These are phyloP conservation scores for Apus apus DNA, from an alignment of 2,113 vertebrate species.

Conservation along the genomic window DNA sequence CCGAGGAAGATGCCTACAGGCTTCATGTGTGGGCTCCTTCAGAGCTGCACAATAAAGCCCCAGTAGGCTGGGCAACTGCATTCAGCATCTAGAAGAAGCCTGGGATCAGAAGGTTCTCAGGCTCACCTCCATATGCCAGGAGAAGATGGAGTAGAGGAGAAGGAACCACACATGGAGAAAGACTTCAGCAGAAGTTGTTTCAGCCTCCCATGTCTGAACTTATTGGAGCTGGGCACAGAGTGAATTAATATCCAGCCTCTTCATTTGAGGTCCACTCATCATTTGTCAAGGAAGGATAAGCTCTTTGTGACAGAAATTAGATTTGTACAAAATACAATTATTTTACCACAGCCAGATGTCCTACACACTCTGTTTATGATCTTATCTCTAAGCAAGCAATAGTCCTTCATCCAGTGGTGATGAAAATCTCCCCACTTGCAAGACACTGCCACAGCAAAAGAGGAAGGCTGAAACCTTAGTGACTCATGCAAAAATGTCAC, in stretches of 20 bases:
- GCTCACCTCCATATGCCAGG: not conserved
- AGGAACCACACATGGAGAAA: not conserved
- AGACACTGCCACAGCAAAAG: not conserved
- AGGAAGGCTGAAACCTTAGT: not conserved
- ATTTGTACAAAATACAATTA: fast-evolving
- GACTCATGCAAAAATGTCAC: not conserved
- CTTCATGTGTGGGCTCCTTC: not conserved
- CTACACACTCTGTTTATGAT: not conserved
- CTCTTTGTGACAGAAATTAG: not conserved
- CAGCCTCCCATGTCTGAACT: not conserved
- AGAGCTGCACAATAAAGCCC: not conserved
- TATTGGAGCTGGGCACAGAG: not conserved
- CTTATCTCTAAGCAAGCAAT: not conserved
- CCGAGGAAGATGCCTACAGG: not conserved
- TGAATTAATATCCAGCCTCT: not conserved
- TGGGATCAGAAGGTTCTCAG: not conserved
- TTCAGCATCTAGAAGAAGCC: not conserved
- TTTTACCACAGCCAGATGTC: not conserved
- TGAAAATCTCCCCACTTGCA: not conserved
- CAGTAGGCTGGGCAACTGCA: not conserved
- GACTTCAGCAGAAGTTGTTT: not conserved
- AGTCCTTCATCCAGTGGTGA: not conserved
- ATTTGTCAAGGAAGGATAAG: not conserved
- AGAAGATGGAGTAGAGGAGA: not conserved
- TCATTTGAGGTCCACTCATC: not conserved